Conservation (phyloP, 2,113 vertebrate species). For the Oostethus manadensis region DNA sequence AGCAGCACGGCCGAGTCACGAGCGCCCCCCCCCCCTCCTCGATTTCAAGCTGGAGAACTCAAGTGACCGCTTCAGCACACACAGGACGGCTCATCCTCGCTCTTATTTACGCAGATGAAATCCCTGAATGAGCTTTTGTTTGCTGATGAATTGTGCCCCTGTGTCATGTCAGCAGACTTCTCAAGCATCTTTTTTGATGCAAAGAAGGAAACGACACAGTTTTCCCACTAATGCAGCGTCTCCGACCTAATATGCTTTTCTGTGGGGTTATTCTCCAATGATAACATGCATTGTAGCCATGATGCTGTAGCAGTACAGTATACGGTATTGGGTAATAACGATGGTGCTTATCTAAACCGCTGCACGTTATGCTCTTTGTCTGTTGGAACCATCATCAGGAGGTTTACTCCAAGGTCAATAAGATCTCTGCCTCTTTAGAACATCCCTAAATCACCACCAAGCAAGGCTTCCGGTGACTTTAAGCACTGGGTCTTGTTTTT, state of each 20-base stretch:
- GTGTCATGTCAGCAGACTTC: slow-evolving; percentile 52
- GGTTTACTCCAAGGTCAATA: background rate
- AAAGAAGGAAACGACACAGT: slow-evolving; percentile 1
- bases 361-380: too few relatives aligned
- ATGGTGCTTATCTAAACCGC: too few relatives aligned
- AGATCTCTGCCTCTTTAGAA: background rate
- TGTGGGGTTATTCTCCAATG: background rate
- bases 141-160: slow-evolving; percentile 51
- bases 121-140: slow-evolving; percentile 62
- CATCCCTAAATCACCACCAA: slow-evolving; percentile 2
- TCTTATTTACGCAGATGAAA: slow-evolving; percentile 45
- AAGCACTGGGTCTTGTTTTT: background rate
- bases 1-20: background rate
- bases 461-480: background rate
- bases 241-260: background rate
- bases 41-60: slow-evolving; percentile 18
- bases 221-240: slow-evolving; percentile 5
- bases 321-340: too few relatives aligned
- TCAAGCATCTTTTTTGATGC: background rate
- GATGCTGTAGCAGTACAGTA: too few relatives aligned
- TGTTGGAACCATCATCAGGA: background rate
- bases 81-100: slow-evolving; percentile 31
- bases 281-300: too few relatives aligned
- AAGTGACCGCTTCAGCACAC: slow-evolving; percentile 10
- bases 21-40: background rate